A percentile compares a stretch with the other conserved stretches of the same genome.
These are phyloP conservation scores for Platycheirus rosarum DNA, from an alignment of 2,888 invertebrate species.

Conservation along the genomic window DNA sequence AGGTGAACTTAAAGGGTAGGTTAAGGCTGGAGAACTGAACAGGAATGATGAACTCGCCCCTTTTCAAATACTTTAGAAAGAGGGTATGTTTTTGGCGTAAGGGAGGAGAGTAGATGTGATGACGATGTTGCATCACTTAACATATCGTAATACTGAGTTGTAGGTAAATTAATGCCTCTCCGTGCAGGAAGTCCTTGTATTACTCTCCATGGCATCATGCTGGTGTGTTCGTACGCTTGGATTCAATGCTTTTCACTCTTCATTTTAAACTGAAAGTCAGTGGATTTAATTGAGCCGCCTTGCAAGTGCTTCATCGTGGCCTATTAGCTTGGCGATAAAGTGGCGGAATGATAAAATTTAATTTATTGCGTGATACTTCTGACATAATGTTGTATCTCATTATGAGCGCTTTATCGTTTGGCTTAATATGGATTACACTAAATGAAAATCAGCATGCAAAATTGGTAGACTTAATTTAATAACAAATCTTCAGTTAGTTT, in stretches of 20 bases:
- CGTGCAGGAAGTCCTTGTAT: conserved; percentile 26
- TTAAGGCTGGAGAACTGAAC: neutral
- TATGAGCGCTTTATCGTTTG: neutral
- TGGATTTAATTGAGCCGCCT: conserved; percentile 46
- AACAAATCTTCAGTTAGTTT: no score
- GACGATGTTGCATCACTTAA: conserved; percentile 47
- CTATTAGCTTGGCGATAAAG: conserved; percentile 30
- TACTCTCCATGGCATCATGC: no score
- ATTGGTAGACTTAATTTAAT: no score
- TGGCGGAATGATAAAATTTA: conserved; percentile 34
- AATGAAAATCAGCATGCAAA: neutral
- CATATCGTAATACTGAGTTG: conserved; percentile 50
- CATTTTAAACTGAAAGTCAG: conserved; percentile 16
- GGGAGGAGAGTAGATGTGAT: neutral
- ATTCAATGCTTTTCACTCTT: conserved; percentile 26
- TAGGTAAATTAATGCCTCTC: conserved; percentile 43
- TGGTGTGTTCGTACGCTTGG: neutral
- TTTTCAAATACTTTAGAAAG: neutral
- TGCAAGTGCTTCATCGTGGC: conserved; percentile 34
- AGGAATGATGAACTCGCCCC: neutral
- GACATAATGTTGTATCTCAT: conserved; percentile 14
- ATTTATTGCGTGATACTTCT: conserved; percentile 34
- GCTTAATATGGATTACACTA: neutral
- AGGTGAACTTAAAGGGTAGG: conserved; percentile 2
- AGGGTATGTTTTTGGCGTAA: neutral